Percentiles rank a stretch among this genome's conserved stretches.
Evolutionary conservation across 2,888 invertebrate genomes (phyloP).

Genomic region (Amblyjoppa proteus): DNA sequence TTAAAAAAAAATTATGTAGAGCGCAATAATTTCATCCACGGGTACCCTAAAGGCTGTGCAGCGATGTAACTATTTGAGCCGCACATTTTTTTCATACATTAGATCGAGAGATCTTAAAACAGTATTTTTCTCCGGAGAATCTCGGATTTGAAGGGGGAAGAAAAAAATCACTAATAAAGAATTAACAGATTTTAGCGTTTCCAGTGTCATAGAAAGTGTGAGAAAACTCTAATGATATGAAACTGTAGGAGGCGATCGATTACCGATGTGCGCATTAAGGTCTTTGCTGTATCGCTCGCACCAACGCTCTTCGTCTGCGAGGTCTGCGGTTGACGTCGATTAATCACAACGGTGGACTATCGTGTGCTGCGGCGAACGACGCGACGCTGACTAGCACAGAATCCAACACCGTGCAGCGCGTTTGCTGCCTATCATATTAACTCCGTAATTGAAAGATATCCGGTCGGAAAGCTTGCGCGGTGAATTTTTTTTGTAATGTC

Average conservation of each 20-base stretch:
- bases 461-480: conserved; percentile 81
- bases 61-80: no score
- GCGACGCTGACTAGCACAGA: conserved; percentile 83
- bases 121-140: neutral
- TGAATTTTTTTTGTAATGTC: conserved; percentile 81
- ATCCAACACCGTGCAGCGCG: conserved; percentile 51
- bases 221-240: conserved; percentile 30
- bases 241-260: conserved; percentile 27
- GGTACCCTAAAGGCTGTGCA: no score
- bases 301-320: conserved; percentile 66
- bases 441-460: conserved; percentile 85
- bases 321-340: conserved; percentile 84
- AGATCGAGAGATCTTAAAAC: no score
- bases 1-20: no score
- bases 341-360: conserved; percentile 78
- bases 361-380: conserved; percentile 83
- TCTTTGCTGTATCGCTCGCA: conserved; percentile 9
- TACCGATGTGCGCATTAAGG: conserved; percentile 26
- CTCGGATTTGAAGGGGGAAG: neutral
- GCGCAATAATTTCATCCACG: no score
- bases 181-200: neutral
- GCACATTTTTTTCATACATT: no score
- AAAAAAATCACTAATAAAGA: neutral
- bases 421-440: conserved; percentile 82
- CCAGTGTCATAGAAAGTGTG: neutral